phyloP scores from a whole-genome alignment of 1,140 invertebrate species.

The Diprion similis region DNA sequence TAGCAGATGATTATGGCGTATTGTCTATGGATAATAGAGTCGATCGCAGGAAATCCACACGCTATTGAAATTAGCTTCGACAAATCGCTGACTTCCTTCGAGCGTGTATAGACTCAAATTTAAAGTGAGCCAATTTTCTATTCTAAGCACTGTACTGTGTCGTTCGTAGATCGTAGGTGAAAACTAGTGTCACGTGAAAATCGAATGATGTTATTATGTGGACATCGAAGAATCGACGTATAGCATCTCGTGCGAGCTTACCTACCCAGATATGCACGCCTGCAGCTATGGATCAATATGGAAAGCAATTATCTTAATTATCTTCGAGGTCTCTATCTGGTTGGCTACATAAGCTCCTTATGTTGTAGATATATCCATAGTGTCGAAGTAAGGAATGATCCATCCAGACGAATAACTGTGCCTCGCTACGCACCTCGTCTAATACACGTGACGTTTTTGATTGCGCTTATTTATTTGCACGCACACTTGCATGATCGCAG shows the following conservation, averaged over 20 bases:
- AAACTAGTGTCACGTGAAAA: neutral
- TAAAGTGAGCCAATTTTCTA: neutral
- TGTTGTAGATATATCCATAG: no score
- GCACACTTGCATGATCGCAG: no score
- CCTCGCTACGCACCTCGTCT: neutral
- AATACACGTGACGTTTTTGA: no score
- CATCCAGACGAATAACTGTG: neutral
- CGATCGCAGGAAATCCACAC: neutral
- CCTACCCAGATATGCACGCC: neutral
- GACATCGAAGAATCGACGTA: neutral
- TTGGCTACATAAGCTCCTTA: neutral
- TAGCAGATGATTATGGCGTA: no score
- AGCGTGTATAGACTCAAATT: neutral
- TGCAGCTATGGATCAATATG: conserved; percentile 1
- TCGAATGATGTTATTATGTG: neutral
- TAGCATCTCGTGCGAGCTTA: neutral
- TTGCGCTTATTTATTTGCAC: no score
- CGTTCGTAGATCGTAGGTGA: neutral
- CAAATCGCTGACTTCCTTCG: neutral
- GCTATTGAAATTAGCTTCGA: no score
- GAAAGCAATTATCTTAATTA: conserved; percentile 14
- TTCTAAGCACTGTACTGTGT: neutral
- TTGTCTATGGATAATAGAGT: no score
- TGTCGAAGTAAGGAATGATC: neutral
- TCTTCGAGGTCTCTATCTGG: conserved; percentile 11